phyloP scores from a whole-genome alignment of 2,113 vertebrate genomes.

The Egretta garzetta region DNA sequence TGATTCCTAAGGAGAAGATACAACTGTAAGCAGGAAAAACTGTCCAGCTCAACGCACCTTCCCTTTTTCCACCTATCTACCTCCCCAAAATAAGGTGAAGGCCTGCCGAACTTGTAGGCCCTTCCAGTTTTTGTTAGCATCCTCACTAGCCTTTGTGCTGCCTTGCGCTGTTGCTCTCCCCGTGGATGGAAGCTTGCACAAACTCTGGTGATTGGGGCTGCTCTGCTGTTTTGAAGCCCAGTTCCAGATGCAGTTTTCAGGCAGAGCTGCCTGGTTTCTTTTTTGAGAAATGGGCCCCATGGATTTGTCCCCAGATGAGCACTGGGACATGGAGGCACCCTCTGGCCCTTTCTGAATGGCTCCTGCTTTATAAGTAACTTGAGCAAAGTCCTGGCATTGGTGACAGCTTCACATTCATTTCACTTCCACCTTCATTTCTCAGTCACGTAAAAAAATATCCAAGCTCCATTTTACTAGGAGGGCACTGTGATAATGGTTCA shows the following conservation, averaged over 20 bases:
- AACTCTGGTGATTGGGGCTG: background rate
- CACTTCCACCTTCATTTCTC: background rate
- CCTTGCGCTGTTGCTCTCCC: background rate
- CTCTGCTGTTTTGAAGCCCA: background rate
- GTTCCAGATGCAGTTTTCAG: background rate
- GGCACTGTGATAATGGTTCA: background rate
- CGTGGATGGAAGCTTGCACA: background rate
- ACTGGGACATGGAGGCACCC: background rate
- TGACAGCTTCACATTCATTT: background rate
- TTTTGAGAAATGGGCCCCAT: background rate
- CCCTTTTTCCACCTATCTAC: background rate
- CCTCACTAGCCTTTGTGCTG: background rate
- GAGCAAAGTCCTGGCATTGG: background rate
- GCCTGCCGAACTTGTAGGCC: background rate
- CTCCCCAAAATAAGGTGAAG: background rate
- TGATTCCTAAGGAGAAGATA: background rate
- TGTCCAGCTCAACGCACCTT: background rate
- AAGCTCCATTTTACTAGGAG: fast-evolving
- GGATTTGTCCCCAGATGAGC: background rate
- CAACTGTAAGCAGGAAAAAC: background rate
- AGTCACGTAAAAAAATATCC: background rate
- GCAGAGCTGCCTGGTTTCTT: background rate
- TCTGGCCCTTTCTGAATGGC: background rate
- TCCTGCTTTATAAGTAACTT: background rate
- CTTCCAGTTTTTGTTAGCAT: background rate